A percentile compares a stretch with the other conserved stretches of the same genome.
Evolutionary conservation across 92 coral and sea anemone genomes (phyloP).

Genomic region (Nematostella vectensis): DNA sequence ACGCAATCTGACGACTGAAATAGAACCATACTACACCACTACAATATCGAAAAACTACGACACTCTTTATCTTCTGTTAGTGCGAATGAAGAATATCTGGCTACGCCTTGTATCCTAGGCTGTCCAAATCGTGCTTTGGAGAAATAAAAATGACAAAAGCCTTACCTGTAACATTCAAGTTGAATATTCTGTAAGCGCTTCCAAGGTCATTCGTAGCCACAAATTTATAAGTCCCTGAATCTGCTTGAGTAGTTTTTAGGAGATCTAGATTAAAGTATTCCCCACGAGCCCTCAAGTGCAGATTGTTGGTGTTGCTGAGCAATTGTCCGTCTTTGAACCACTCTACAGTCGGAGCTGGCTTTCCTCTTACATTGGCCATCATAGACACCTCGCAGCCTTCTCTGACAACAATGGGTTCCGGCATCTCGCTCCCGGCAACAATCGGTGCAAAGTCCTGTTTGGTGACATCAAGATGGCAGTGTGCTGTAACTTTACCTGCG

Average conservation of each 20-base stretch:
- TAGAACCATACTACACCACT: no score
- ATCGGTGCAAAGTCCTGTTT: slow-evolving; percentile 44
- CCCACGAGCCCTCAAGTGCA: slow-evolving; percentile 48
- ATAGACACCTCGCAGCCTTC: slow-evolving; percentile 62
- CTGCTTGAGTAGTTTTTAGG: slow-evolving; percentile 39
- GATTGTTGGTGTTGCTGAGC: slow-evolving; percentile 34
- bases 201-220: slow-evolving; percentile 63
- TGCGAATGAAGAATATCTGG: no score
- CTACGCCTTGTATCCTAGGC: no score
- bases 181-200: slow-evolving; percentile 45
- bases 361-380: slow-evolving; percentile 54
- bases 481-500: slow-evolving; percentile 53
- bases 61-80: no score
- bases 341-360: slow-evolving; percentile 41
- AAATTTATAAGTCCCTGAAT: slow-evolving; percentile 63
- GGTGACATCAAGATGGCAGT: slow-evolving; percentile 56
- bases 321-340: slow-evolving; percentile 76
- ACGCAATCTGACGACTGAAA: no score
- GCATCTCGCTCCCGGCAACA: slow-evolving; percentile 37
- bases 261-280: slow-evolving; percentile 46
- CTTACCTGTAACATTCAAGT: slow-evolving; percentile 56
- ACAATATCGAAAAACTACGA: no score
- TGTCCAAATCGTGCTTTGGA: no score
- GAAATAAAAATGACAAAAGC: no score
- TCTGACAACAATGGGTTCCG: slow-evolving; percentile 34